Evolutionary conservation across 2,888 invertebrate species (phyloP).

Genomic region (Oxyteleia sp.): DNA sequence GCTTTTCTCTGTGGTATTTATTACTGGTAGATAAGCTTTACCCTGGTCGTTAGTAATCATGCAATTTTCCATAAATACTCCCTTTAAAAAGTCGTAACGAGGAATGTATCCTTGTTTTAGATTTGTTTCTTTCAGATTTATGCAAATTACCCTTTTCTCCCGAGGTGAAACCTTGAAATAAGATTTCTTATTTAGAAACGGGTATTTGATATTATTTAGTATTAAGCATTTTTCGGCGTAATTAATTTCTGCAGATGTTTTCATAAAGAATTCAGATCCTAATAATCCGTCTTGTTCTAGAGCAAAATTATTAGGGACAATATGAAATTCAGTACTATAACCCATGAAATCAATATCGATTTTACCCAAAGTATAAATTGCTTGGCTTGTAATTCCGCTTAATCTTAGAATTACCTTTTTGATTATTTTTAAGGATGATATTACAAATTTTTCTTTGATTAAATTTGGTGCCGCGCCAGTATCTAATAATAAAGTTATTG

Average conservation of each 20-base stretch:
- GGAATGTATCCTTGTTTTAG: neutral
- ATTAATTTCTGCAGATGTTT: neutral
- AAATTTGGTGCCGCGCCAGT: neutral
- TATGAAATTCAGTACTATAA: constrained; percentile 1
- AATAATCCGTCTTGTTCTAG: constrained; percentile 10
- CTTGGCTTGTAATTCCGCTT: neutral
- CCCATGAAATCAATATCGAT: neutral
- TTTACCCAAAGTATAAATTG: neutral
- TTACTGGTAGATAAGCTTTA: neutral
- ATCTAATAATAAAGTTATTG: neutral
- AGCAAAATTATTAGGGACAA: constrained; percentile 4
- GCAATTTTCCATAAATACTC: neutral
- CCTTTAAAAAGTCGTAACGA: neutral
- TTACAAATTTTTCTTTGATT: neutral
- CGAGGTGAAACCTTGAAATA: too few species aligned
- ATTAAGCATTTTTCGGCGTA: neutral
- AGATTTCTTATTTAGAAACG: too few species aligned
- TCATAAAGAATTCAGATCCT: constrained; percentile 7
- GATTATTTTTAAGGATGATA: too few species aligned
- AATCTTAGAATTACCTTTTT: neutral
- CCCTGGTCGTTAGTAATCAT: neutral
- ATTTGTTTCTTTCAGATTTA: neutral
- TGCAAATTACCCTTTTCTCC: too few species aligned
- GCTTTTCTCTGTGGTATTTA: constrained; percentile 12
- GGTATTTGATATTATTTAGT: too few species aligned